Conservation (phyloP, 2,113 vertebrate genomes). For the Zosterops borbonicus region DNA sequence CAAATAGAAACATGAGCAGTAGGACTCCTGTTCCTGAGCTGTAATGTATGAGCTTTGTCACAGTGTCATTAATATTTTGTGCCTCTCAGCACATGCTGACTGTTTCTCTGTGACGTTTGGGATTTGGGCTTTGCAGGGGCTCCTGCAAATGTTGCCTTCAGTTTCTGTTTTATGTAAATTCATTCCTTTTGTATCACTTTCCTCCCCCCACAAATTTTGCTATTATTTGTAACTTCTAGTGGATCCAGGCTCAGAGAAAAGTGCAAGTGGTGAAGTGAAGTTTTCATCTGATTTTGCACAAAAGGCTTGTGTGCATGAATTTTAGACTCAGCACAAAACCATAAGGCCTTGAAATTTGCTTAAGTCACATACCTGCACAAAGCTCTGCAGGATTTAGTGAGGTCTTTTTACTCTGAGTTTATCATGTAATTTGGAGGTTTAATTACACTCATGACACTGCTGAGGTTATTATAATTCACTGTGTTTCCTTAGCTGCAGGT, state of each 20-base stretch:
- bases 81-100: conserved; percentile 6
- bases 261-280: background rate
- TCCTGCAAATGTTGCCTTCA: background rate
- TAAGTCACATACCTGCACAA: background rate
- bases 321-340: background rate
- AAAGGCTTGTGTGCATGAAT: background rate
- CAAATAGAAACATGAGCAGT: conserved; percentile 1
- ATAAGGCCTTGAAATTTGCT: background rate
- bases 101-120: background rate
- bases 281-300: background rate
- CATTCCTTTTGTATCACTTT: background rate
- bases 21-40: conserved; percentile 19
- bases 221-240: background rate
- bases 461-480: background rate
- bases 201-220: background rate
- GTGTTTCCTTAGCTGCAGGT: conserved; percentile 17
- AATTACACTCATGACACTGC: background rate
- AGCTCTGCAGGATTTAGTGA: background rate
- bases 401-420: background rate
- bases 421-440: background rate
- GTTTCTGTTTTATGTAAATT: background rate
- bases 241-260: background rate
- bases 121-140: background rate
- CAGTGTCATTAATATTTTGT: conserved; percentile 26
- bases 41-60: conserved; percentile 11